A percentile compares a stretch with the other conserved stretches of the same genome.
Conservation (phyloP, 1,140 invertebrate species). For the Drosophila kohkoa region DNA sequence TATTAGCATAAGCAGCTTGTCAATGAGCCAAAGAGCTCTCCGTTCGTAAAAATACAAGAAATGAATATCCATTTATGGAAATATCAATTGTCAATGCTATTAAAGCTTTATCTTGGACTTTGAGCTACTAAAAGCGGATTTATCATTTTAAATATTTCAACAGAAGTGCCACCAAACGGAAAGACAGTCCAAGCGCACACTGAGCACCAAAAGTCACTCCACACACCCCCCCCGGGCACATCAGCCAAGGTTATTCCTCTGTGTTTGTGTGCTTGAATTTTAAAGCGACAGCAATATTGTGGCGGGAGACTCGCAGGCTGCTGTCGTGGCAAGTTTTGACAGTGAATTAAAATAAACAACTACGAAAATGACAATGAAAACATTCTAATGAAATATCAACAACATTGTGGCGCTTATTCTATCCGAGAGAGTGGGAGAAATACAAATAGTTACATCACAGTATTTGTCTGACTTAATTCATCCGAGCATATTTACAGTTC, state of each 20-base stretch:
- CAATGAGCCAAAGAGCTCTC: background rate
- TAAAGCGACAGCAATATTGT: slow-evolving; percentile 15
- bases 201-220: background rate
- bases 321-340: slow-evolving; percentile 54
- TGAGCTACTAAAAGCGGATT: slow-evolving; percentile 42
- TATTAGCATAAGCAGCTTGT: slow-evolving; percentile 11
- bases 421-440: background rate
- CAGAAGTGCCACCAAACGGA: background rate
- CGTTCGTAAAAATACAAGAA: background rate
- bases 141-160: slow-evolving; percentile 38
- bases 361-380: slow-evolving; percentile 44
- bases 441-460: background rate
- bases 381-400: slow-evolving; percentile 66
- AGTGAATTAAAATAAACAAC: slow-evolving; percentile 64
- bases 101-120: slow-evolving; percentile 23
- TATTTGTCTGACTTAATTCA: background rate
- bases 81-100: slow-evolving; percentile 55
- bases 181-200: background rate
- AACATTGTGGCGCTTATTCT: slow-evolving; percentile 22
- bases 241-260: background rate
- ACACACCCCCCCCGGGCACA: background rate
- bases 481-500: background rate
- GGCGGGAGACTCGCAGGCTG: slow-evolving; percentile 11
- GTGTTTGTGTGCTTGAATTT: slow-evolving; percentile 1
- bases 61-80: slow-evolving; percentile 36